phyloP scores from a whole-genome alignment of 2,113 vertebrate species.

The Paratilapia polleni region DNA sequence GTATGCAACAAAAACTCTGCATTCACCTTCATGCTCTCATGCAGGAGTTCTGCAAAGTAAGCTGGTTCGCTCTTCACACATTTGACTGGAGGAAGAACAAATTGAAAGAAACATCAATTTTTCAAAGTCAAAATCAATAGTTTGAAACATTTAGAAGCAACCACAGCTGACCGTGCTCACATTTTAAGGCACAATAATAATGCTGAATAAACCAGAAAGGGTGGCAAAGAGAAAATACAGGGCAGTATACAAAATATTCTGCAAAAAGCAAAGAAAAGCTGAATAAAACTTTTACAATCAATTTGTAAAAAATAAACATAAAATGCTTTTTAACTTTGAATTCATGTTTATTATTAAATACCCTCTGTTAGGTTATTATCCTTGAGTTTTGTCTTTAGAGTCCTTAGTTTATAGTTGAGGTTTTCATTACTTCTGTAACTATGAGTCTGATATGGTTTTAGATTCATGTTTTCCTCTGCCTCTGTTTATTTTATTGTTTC shows the following conservation, averaged over 20 bases:
- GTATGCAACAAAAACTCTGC: neutral
- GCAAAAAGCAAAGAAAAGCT: neutral
- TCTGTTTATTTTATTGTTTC: no score
- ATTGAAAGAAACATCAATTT: neutral
- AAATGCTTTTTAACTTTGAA: accelerated
- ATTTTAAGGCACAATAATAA: neutral
- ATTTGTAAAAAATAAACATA: neutral
- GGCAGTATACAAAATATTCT: neutral
- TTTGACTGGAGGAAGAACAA: slow-evolving; percentile 61
- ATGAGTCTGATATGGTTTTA: no score
- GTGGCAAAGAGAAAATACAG: neutral
- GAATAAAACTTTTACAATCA: neutral
- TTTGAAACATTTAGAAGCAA: neutral
- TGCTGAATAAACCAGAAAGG: neutral
- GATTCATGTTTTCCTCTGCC: no score
- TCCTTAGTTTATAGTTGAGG: no score
- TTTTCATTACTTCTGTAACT: no score
- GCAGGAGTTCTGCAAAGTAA: slow-evolving; percentile 73
- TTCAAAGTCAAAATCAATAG: neutral
- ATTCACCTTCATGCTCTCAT: slow-evolving; percentile 74
- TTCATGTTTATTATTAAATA: no score
- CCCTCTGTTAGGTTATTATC: no score
- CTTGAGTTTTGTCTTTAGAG: no score
- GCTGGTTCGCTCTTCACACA: slow-evolving; percentile 68
- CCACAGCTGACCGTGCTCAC: neutral